These are phyloP conservation scores for Metridium senile DNA, from an alignment of 92 coral and sea anemone genomes.

Conservation along the genomic window DNA sequence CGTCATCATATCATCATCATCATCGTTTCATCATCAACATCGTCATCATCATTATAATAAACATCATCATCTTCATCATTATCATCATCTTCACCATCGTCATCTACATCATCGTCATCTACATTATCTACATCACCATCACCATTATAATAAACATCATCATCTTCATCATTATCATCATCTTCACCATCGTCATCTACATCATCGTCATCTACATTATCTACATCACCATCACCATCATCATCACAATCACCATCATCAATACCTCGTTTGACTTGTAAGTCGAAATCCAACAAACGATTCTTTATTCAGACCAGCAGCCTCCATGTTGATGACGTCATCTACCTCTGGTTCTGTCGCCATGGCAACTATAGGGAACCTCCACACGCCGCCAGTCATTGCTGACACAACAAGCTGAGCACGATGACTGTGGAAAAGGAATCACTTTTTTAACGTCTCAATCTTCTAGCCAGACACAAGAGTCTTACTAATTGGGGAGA, in stretches of 20 bases:
- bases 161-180: background rate
- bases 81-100: too few species aligned
- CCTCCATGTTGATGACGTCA: conserved; percentile 89
- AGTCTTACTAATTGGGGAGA: too few species aligned
- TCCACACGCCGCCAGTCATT: conserved; percentile 97
- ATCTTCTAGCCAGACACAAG: too few species aligned
- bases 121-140: too few species aligned
- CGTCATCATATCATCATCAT: too few species aligned
- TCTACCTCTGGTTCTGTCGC: conserved; percentile 98
- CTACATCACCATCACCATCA: background rate
- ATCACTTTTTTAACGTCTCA: too few species aligned
- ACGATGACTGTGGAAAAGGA: conserved; percentile 65
- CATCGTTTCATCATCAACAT: too few species aligned
- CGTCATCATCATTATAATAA: too few species aligned
- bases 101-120: too few species aligned
- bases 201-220: background rate
- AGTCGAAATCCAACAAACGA: conserved; percentile 91
- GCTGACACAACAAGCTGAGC: conserved; percentile 89
- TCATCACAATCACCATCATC: background rate
- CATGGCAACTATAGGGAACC: conserved; percentile 88
- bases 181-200: background rate
- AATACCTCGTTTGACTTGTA: conserved; percentile 73
- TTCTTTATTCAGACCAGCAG: conserved; percentile 92
- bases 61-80: too few species aligned
- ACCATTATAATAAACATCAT: too few species aligned